Percentiles rank a stretch among this genome's conserved stretches.
These are phyloP conservation scores for Hypselothyrea guttata DNA, from an alignment of 2,888 invertebrate species.

Conservation along the genomic window DNA sequence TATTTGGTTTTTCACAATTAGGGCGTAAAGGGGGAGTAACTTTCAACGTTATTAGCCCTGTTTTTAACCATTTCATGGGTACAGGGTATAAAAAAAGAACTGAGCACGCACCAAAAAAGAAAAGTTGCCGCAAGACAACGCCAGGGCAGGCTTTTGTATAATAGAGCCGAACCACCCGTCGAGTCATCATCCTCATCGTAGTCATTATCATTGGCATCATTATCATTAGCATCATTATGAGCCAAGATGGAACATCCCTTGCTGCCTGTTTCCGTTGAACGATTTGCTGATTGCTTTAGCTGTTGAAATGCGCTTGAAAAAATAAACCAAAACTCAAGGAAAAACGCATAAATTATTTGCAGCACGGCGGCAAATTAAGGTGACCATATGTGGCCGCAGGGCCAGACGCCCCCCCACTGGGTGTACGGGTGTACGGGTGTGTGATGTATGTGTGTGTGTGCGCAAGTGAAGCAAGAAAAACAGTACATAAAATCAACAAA, in stretches of 20 bases:
- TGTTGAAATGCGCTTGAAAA: conserved; percentile 75
- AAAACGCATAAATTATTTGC: conserved; percentile 73
- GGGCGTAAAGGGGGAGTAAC: too few species aligned
- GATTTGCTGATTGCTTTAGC: conserved; percentile 69
- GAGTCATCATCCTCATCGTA: conserved; percentile 23
- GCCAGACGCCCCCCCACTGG: conserved; percentile 38
- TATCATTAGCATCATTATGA: conserved; percentile 31
- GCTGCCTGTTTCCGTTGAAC: conserved; percentile 61
- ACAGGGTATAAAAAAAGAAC: too few species aligned
- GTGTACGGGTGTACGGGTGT: not conserved
- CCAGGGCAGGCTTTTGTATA: not conserved
- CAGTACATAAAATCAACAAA: conserved; percentile 76
- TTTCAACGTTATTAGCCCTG: too few species aligned
- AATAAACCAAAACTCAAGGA: conserved; percentile 70
- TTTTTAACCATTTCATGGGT: too few species aligned
- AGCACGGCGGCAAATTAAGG: conserved; percentile 60
- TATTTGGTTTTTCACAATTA: too few species aligned
- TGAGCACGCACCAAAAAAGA: not conserved
- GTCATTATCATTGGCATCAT: too few species aligned
- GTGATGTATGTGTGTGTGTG: conserved; percentile 6
- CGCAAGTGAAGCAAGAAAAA: conserved; percentile 71
- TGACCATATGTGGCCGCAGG: conserved; percentile 74
- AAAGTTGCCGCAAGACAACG: conserved; percentile 2
- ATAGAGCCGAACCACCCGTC: conserved; percentile 43
- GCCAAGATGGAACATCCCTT: conserved; percentile 54